These are phyloP conservation scores for Remorina albescens DNA, from an alignment of 2,797 vertebrate species.

Conservation along the genomic window DNA sequence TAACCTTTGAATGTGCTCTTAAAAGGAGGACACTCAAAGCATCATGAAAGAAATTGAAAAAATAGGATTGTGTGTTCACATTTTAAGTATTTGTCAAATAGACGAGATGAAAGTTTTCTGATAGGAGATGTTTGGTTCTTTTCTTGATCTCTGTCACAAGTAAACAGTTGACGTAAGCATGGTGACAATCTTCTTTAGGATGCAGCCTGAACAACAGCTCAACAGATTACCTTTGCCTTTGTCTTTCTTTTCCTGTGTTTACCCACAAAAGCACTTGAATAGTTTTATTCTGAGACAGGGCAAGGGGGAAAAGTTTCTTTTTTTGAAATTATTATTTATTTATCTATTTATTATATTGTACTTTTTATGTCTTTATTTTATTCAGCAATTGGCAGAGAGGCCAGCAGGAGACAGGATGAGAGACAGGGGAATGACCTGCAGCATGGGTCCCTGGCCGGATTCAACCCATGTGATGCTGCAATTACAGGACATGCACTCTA, in stretches of 20 bases:
- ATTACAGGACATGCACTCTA: too few relatives aligned
- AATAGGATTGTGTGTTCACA: neutral
- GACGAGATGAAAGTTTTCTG: neutral
- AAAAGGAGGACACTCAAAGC: neutral
- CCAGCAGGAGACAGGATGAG: too few relatives aligned
- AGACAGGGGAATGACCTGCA: too few relatives aligned
- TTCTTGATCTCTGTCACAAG: slow-evolving; percentile 1
- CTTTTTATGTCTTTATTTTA: too few relatives aligned
- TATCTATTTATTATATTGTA: too few relatives aligned
- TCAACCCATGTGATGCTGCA: too few relatives aligned
- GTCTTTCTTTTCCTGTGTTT: neutral
- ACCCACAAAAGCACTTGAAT: too few relatives aligned
- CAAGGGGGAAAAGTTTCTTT: too few relatives aligned
- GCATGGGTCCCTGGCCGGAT: too few relatives aligned
- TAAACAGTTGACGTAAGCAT: neutral
- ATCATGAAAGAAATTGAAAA: neutral
- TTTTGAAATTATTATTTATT: too few relatives aligned
- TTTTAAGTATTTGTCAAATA: neutral
- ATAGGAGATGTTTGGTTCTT: neutral
- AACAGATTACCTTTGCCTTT: neutral
- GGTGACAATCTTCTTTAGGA: neutral
- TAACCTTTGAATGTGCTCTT: neutral
- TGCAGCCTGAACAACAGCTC: neutral
- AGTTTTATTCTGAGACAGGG: too few relatives aligned
- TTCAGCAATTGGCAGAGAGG: too few relatives aligned